Evolutionary conservation across 2,113 vertebrate genomes (phyloP), one percentile per base, ranked within the genome.

Genomic region (Pseudolaguvia tuberculata): DNA sequence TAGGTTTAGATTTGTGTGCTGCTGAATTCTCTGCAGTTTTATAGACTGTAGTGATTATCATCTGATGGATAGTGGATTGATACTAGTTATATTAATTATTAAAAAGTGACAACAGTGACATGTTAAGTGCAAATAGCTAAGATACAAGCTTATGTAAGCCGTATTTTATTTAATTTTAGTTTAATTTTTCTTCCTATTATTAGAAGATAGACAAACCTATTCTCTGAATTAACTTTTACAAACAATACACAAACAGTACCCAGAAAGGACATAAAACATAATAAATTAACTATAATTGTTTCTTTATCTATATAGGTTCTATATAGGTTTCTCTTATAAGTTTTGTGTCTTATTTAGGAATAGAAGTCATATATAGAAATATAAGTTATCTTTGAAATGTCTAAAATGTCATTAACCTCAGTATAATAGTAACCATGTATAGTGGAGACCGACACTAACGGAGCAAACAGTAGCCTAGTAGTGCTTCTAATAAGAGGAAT

Each of bases 401-500:
- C 20, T 59, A 21, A 23, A 21, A 47, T 53, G 72, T 70, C 65
- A 70, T 80, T 84, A 75, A 76, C 84, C 80, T 76, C 65, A 61
- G 82, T 59, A 76, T 56, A 84, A 76, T 76, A 70, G 76, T 81
- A 79, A 83, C 84, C 72, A 78, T 81, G 86, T 86, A 78, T 68
- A 72, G 79, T 79, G 83, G 80, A 83, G 80, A 79, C 85, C 81
- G 80, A 61, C 47, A 76, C 55, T 47, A 76, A 85, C 85, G 77
- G 82, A 80, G 84, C 84, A 74, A 85, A 80, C 75, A 82, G 82
- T 81, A 79, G 83, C 79, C 82, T 81, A 84, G 85, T 85, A 87
- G 88, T 85, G 84, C 83, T 78, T 86, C 83, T 88, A 88, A 89
- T 88, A 86, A 87, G 82, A 88, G 85, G 83, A 87, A 84, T 86